These are phyloP conservation scores for Suncus etruscus DNA, from an alignment of 2,113 vertebrate species.

Conservation along the genomic window DNA sequence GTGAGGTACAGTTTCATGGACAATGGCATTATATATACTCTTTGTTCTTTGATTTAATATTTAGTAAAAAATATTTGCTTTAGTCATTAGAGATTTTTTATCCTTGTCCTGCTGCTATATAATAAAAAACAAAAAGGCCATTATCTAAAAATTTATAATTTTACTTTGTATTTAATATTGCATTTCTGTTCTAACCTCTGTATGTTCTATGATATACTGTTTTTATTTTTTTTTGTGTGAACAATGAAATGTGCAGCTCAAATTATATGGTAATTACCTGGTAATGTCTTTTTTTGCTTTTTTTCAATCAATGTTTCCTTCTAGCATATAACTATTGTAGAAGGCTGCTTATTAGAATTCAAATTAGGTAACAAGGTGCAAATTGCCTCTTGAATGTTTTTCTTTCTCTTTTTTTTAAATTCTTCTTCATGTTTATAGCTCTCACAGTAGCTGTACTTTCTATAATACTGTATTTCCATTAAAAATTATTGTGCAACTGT, in stretches of 20 bases:
- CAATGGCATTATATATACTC: background rate
- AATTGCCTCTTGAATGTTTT: constrained; percentile 65
- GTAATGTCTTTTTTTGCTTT: constrained; percentile 41
- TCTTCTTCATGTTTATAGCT: constrained; percentile 71
- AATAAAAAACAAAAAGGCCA: constrained; percentile 13
- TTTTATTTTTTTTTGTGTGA: background rate
- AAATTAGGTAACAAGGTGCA: constrained; percentile 77
- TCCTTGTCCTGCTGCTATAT: background rate
- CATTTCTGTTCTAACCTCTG: constrained; percentile 56
- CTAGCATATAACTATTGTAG: constrained; percentile 59
- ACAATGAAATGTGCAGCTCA: constrained; percentile 73
- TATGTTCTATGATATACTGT: background rate
- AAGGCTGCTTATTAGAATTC: constrained; percentile 76
- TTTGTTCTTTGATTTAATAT: background rate
- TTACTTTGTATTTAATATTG: constrained; percentile 36
- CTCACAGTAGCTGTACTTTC: constrained; percentile 27
- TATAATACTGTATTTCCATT: background rate
- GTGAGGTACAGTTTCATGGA: background rate
- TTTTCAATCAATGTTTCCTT: constrained; percentile 76
- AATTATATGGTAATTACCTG: constrained; percentile 70
- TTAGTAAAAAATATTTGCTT: constrained; percentile 1
- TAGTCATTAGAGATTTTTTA: background rate
- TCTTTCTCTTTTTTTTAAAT: constrained; percentile 60
- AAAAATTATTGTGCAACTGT: background rate
- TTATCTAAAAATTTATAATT: constrained; percentile 35